These are phyloP conservation scores for Macquaria australasica DNA, from an alignment of 2,113 vertebrate species.

Conservation along the genomic window DNA sequence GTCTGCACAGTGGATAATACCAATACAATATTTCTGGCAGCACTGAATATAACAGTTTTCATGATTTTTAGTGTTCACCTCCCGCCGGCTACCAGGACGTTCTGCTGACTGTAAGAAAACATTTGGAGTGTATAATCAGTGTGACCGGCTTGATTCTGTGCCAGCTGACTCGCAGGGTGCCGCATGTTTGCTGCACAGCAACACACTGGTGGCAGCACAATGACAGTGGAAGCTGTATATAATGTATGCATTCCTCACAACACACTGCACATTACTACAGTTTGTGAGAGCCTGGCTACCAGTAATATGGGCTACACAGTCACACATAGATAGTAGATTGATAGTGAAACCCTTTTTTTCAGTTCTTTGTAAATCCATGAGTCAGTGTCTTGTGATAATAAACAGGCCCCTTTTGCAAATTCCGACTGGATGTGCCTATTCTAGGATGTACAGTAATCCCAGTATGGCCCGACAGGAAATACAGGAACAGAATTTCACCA, in stretches of 20 bases:
- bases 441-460: background rate
- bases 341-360: background rate
- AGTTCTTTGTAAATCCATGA: conserved; percentile 18
- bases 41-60: conserved; percentile 13
- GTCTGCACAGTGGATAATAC: background rate
- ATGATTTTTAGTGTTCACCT: background rate
- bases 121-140: conserved; percentile 32
- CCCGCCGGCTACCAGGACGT: conserved; percentile 17
- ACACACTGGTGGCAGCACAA: conserved; percentile 21
- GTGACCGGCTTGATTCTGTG: conserved; percentile 29
- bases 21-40: background rate
- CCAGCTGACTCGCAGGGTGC: conserved; percentile 40
- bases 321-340: background rate
- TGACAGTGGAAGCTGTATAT: background rate
- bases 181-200: conserved; percentile 33
- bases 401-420: background rate
- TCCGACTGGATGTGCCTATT: no score
- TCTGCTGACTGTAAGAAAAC: conserved; percentile 57
- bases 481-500: conserved; percentile 21
- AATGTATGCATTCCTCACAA: background rate
- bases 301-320: background rate
- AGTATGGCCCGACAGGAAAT: background rate
- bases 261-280: background rate
- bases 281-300: background rate
- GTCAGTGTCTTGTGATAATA: conserved; percentile 5